Percentiles rank a stretch among this genome's conserved stretches.
These are phyloP conservation scores for Euplagia quadripunctaria DNA, from an alignment of 2,888 invertebrate genomes.

Conservation along the genomic window DNA sequence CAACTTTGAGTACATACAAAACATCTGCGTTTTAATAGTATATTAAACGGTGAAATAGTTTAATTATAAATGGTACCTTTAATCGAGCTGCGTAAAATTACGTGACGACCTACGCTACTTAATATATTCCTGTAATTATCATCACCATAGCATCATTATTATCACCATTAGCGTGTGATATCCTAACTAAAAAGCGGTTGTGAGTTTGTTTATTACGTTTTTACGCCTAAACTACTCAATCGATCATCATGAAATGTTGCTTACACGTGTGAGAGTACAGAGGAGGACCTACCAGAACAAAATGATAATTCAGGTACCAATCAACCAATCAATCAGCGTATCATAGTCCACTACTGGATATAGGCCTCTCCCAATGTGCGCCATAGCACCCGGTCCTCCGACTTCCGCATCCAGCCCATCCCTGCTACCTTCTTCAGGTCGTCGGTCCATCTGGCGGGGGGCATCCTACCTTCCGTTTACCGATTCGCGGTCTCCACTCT, in stretches of 20 bases:
- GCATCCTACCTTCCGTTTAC: too few relatives aligned
- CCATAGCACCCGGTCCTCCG: too few relatives aligned
- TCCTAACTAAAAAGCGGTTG: neutral
- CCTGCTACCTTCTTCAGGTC: too few relatives aligned
- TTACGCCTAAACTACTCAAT: neutral
- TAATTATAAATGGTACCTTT: neutral
- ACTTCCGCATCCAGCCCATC: too few relatives aligned
- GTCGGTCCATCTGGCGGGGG: too few relatives aligned
- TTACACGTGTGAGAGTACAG: too few relatives aligned
- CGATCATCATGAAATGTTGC: neutral
- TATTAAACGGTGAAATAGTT: neutral
- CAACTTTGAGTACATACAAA: neutral
- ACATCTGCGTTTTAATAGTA: slow-evolving; percentile 10
- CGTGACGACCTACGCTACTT: neutral
- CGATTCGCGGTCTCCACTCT: too few relatives aligned
- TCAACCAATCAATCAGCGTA: too few relatives aligned
- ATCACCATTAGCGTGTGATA: neutral
- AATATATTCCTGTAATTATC: neutral
- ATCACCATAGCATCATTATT: slow-evolving; percentile 1
- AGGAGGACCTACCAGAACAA: too few relatives aligned
- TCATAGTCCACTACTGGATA: too few relatives aligned
- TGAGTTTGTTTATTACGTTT: neutral
- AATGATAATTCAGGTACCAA: too few relatives aligned
- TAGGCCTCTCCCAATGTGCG: too few relatives aligned
- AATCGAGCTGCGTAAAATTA: neutral